These are phyloP conservation scores for Scolopax mira DNA, from an alignment of 2,113 vertebrate genomes.

Conservation along the genomic window DNA sequence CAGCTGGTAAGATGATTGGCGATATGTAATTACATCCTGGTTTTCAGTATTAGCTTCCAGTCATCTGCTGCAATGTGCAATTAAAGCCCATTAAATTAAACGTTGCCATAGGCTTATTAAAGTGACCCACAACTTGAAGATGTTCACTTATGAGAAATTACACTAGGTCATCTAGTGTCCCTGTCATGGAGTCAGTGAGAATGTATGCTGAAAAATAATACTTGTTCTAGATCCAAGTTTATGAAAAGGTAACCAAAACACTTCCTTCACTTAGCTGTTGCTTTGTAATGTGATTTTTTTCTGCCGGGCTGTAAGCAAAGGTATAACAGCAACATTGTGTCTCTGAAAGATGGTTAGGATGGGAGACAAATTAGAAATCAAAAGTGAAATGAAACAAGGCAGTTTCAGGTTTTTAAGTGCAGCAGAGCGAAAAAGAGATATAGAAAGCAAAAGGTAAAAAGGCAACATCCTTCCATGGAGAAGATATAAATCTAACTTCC, in stretches of 20 bases:
- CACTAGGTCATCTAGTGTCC: background rate
- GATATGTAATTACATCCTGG: background rate
- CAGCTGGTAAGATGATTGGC: conserved; percentile 84
- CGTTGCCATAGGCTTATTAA: background rate
- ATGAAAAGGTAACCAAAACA: background rate
- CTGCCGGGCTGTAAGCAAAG: background rate
- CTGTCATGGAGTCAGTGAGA: background rate
- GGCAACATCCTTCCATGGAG: background rate
- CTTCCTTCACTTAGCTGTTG: background rate
- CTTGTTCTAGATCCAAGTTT: background rate
- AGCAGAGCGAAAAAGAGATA: background rate
- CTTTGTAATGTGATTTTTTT: background rate
- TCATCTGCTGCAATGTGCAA: background rate
- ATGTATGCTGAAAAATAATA: background rate
- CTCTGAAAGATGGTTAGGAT: background rate
- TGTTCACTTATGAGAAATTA: background rate
- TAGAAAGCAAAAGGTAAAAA: background rate
- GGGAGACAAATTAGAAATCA: background rate
- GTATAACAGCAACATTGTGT: background rate
- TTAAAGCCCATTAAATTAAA: background rate
- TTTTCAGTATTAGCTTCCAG: background rate
- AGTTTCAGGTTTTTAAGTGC: background rate
- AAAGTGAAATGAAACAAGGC: background rate
- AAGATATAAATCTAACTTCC: background rate
- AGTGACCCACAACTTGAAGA: background rate